Conservation (phyloP, 2,113 vertebrate species). For the Zingel zingel region DNA sequence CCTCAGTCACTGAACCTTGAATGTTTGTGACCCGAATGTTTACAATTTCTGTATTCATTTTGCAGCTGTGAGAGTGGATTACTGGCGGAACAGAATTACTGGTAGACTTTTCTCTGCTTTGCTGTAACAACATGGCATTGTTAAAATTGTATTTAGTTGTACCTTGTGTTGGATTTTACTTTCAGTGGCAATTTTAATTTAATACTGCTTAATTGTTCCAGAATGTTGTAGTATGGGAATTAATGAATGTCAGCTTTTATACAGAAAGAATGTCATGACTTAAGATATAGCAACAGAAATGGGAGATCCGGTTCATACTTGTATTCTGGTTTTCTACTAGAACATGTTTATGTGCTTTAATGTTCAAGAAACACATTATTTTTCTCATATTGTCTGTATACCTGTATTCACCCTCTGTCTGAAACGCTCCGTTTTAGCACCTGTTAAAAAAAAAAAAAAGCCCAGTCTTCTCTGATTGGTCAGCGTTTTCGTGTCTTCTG, state of each 20-base stretch:
- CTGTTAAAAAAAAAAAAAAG: no score
- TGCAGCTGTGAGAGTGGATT: slow-evolving; percentile 7
- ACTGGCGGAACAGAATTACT: not conserved
- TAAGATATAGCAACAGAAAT: not conserved
- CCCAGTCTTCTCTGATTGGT: no score
- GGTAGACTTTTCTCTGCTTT: slow-evolving; percentile 5
- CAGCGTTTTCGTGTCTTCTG: no score
- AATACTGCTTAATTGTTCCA: not conserved
- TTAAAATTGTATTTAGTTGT: not conserved
- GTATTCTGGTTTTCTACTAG: no score
- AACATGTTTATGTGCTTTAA: no score
- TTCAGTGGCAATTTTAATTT: not conserved
- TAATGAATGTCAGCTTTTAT: slow-evolving; percentile 18
- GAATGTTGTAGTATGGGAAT: not conserved
- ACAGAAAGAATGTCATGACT: not conserved
- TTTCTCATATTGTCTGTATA: no score
- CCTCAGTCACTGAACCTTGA: not conserved
- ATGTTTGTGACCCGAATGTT: slow-evolving; percentile 1
- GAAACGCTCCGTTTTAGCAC: no score
- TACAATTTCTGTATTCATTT: not conserved
- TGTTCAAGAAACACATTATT: no score
- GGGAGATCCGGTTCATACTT: not conserved
- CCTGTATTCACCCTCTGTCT: no score
- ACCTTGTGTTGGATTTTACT: not conserved
- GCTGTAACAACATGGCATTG: not conserved